Evolutionary conservation across 2,888 invertebrate genomes (phyloP), one percentile per base, ranked within the genome.

Genomic region (Agrotis segetum): DNA sequence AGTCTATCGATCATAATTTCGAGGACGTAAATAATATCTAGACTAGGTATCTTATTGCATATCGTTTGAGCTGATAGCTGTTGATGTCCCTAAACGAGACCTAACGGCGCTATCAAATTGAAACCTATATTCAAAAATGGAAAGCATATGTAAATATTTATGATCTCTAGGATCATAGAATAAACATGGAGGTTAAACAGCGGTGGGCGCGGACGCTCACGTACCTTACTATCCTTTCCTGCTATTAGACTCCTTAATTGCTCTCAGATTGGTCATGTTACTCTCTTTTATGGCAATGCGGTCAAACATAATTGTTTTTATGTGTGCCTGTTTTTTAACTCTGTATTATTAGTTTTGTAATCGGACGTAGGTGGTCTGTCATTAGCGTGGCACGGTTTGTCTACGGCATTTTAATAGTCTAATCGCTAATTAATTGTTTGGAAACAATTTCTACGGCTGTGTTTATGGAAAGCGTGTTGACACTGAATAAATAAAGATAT

Each of bases 251-350:
- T 92, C 93, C 93, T 95, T 95, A 95, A 96, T 96, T 95, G 94
- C 92, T 92, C 92, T 90, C 76, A 88, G 91, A 93, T 94, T 93
- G 95, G 93, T 93, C 91, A 90, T 93, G 95, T 94, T 95, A 94
- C 93, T 93, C 91, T 93, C 91, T 91, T 93, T 94, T 95, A 95
- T 94, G 94, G 96, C 94, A 94, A 93, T 90, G 95, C 94, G 96
- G 95, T 93, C 94, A 93, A 92, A 92, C 91, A 91, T 95, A 93
- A 96, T 95, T 95, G 95, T 94, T 94, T 96, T 95, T 94, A 96
- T 94, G 95, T 90, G 90, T 90, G 93, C 91, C 94, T 94, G 93
- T 93, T 94, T 95, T 95, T 94, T 90, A 88, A 91, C 84, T 81
- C 63, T 67, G 75, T 82, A 84, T 86, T 94, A 94, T 94, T 93